phyloP scores from a whole-genome alignment of 1,140 invertebrate genomes.

The Aricia agestis region DNA sequence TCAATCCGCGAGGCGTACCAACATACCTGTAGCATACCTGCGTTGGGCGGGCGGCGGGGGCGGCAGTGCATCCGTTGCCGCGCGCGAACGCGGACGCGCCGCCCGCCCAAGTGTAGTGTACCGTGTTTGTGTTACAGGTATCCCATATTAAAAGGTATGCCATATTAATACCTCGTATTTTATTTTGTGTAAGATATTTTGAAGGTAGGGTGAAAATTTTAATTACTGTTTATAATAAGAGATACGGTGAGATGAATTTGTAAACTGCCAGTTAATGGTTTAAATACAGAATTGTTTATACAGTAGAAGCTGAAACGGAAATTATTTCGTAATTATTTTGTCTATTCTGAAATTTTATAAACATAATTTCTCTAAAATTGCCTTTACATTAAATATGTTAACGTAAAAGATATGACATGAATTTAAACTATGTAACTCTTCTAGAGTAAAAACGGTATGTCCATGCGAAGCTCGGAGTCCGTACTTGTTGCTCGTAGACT shows the following conservation, averaged over 20 bases:
- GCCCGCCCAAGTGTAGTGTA: neutral
- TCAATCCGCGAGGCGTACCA: neutral
- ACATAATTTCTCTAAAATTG: too few relatives aligned
- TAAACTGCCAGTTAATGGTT: too few relatives aligned
- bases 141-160: slow-evolving; percentile 1
- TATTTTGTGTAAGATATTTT: neutral
- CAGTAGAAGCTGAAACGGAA: too few relatives aligned
- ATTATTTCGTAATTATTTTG: too few relatives aligned
- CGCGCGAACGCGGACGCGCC: slow-evolving; percentile 1
- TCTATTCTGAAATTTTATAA: too few relatives aligned
- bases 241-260: neutral
- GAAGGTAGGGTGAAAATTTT: neutral
- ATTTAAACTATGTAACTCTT: too few relatives aligned
- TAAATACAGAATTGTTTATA: too few relatives aligned
- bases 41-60: neutral
- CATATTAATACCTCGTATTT: neutral
- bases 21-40: neutral
- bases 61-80: neutral
- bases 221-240: neutral
- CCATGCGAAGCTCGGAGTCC: neutral
- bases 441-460: neutral
- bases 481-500: neutral
- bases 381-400: too few relatives aligned
- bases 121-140: neutral
- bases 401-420: too few relatives aligned